Base-by-base conservation (phyloP, 2,113 vertebrate species). In the Erpornis zantholeuca region DNA sequence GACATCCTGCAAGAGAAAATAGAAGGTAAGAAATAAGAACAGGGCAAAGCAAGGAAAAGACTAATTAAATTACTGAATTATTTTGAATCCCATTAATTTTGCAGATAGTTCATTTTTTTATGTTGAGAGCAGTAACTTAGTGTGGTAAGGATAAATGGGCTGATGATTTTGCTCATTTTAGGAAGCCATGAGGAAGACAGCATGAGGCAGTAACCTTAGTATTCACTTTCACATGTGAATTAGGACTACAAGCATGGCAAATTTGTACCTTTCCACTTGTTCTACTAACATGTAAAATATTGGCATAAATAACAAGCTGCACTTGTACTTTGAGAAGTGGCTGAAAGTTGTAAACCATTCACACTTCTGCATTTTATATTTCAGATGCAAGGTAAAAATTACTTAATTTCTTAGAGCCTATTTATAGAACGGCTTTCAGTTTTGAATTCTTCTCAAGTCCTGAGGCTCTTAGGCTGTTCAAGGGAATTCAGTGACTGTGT, bases 1-100 rank as follows among this genome's bases (percentile, higher is more conserved):
- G 98, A 98, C 31, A 33, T 94, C 24, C 75, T 99, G 24, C 98
- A 98, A 92, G 98, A 98, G 82, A 99, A 99, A 92, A 97, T 99
- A 33, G 97, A 99, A n/a, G 99, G 99, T 99, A 97, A 97, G 93
- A 73, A 44, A 73, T 42, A 31, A 25, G 78, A 71, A 3, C 21
- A 82, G 31, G 73, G 10, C 10, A 33, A 85, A 60, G 54, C 9
- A 2, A 71, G 61, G 10, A 33, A 22, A 1, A 68, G 11, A 25
- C 56, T 28, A 16, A 22, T 16, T 23, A 27, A 57, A 23, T 10
- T 59, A 33, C 1, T 61, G 75, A 72, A 56, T 9, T 47, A 33
- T n/a, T n/a, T n/a, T n/a, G 47, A 64, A 16, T 78, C 36, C 27
- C 2, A 1, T 53, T 64, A 23, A 20, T 76, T 59, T 92, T 88